phyloP scores from a whole-genome alignment of 2,888 invertebrate genomes.

The Petrolisthes cinctipes region DNA sequence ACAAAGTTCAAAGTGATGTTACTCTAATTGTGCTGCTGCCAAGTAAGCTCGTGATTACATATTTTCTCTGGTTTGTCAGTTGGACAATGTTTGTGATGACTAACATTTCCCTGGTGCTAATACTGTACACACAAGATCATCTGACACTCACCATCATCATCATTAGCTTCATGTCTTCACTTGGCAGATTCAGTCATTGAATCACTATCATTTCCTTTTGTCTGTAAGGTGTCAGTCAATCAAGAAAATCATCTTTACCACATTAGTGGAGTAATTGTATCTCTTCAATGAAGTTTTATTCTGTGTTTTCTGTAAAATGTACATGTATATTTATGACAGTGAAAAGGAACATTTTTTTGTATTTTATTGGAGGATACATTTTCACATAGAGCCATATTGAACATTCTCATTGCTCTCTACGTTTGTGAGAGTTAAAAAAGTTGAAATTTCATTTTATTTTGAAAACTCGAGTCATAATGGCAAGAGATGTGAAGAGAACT shows the following conservation, averaged over 20 bases:
- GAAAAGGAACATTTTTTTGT: no score
- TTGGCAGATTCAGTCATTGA: constrained; percentile 18
- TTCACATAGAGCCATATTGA: no score
- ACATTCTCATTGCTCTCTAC: no score
- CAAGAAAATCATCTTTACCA: background rate
- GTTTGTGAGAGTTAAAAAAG: no score
- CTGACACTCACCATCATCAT: constrained; percentile 22
- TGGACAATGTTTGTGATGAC: constrained; percentile 58
- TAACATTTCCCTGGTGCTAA: constrained; percentile 61
- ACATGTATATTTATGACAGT: background rate
- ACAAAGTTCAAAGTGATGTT: constrained; percentile 59
- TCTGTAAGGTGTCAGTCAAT: constrained; percentile 30
- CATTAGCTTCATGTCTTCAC: constrained; percentile 35
- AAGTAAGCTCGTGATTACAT: constrained; percentile 45
- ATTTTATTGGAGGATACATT: no score
- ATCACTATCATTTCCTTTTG: constrained; percentile 34
- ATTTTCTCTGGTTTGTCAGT: constrained; percentile 52
- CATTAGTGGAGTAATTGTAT: background rate
- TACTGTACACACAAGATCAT: constrained; percentile 49
- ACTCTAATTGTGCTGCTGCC: constrained; percentile 58
- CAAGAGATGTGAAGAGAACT: no score
- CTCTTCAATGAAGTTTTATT: background rate
- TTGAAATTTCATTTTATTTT: no score
- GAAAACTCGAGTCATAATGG: no score
- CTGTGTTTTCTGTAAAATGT: background rate